Evolutionary conservation across 1,140 invertebrate species (phyloP).

Genomic region (Cryptotermes secundus): DNA sequence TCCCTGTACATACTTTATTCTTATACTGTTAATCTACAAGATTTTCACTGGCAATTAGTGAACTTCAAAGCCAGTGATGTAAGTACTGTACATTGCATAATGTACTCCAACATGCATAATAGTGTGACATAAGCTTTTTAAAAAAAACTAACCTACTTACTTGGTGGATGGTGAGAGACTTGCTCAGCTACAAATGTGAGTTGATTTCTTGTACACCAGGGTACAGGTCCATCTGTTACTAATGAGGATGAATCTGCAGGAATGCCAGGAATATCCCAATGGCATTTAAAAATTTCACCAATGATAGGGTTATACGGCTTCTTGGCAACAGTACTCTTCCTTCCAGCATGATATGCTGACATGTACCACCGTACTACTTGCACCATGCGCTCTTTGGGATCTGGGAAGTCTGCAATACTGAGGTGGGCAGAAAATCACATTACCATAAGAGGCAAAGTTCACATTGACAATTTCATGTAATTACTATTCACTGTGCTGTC

Average conservation of each 20-base stretch:
- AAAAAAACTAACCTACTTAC: conserved; percentile 52
- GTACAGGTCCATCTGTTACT: conserved; percentile 74
- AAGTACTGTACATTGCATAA: no score
- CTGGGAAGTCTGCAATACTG: conserved; percentile 79
- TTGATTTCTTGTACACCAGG: conserved; percentile 77
- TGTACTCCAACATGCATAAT: no score
- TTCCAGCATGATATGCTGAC: conserved; percentile 94
- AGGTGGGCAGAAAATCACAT: conserved; percentile 39
- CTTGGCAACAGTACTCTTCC: conserved; percentile 91
- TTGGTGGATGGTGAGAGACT: conserved; percentile 98
- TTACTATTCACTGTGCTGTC: no score
- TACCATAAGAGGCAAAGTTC: no score
- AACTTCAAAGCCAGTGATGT: no score
- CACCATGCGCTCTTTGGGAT: conserved; percentile 87
- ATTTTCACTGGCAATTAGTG: no score
- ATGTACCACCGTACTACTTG: conserved; percentile 94
- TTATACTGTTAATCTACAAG: no score
- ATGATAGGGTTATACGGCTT: conserved; percentile 98
- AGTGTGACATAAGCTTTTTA: no score
- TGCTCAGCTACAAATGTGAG: conserved; percentile 95
- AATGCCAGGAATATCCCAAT: conserved; percentile 68
- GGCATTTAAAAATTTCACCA: conserved; percentile 91
- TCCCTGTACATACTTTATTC: no score
- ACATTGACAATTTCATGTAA: no score
- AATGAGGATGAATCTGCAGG: conserved; percentile 36